Evolutionary conservation across 2,113 vertebrate species (phyloP), one percentile per base, ranked within the genome.

Genomic region (Rhinoptilus africanus): DNA sequence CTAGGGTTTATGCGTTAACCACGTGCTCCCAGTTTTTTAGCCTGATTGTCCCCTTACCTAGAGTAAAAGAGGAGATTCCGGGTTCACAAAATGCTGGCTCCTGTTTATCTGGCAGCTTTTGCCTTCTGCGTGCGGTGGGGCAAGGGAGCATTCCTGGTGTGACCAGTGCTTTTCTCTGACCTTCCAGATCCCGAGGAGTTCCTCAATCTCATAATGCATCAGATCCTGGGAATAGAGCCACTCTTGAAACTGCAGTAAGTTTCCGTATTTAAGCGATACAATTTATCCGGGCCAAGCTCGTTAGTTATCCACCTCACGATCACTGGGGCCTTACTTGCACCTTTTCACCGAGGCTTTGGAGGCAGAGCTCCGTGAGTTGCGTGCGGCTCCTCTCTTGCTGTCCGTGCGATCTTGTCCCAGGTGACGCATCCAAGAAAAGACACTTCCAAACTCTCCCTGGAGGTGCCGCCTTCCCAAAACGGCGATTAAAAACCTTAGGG

Each of bases 121-220:
- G 22, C 56, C 26, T 39, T 32, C 56, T 28, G n/a, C 73, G 23
- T n/a, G 73, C 48, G 12, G 9, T 24, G n/a, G 30, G 54, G 12
- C 11, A 14, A 32, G 22, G 37, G 35, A 60, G 4, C 4, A 4
- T 21, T 43, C 43, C 43, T 45, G n/a, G 21, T n/a, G 26, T 90
- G 73, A 93, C 57, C 67, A n/a, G 1, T 24, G 30, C 13, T 91
- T 73, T 67, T n/a, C 53, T 86, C 43, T 91, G 9, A 2, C 26
- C 28, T 80, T 94, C 21, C 95, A 99, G 99, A 99, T 97, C 99
- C 99, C 1, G 99, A 99, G 88, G 99, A 99, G 97, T 99, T 99
- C 84, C 98, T 99, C 18, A 98, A 89, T 14, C 97, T 99, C 89
- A 98, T 99, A 53, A 99, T 99, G 98, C 98, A 99, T 14, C 98